phyloP scores from a whole-genome alignment of 2,113 vertebrate genomes.

The Leptobrachium ailaonicum region DNA sequence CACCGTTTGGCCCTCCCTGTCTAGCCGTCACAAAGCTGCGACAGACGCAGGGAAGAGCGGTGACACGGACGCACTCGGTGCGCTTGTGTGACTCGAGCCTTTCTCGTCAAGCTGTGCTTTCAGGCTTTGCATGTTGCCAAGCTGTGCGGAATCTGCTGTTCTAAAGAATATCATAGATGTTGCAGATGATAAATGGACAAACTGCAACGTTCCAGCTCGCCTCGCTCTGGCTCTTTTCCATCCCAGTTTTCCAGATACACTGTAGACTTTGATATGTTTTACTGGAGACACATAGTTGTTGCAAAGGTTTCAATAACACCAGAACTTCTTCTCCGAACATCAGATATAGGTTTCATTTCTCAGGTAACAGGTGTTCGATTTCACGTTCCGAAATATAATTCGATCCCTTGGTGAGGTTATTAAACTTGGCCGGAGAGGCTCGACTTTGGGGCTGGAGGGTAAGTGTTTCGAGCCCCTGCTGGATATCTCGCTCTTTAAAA shows the following conservation, averaged over 20 bases:
- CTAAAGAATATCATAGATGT: slow-evolving; percentile 3
- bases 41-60: too few relatives aligned
- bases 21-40: too few relatives aligned
- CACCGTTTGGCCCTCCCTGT: too few relatives aligned
- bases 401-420: slow-evolving; percentile 5
- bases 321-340: not conserved
- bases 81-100: too few relatives aligned
- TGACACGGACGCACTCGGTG: too few relatives aligned
- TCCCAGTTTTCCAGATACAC: slow-evolving; percentile 4
- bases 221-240: not conserved
- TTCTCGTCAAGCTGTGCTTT: not conserved
- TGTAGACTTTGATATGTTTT: slow-evolving; percentile 1
- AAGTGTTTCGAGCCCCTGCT: not conserved
- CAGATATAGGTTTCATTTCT: not conserved
- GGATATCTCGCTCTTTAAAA: not conserved
- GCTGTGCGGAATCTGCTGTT: not conserved
- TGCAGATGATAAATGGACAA: slow-evolving; percentile 3
- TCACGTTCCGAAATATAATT: not conserved
- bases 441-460: not conserved
- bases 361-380: slow-evolving; percentile 2
- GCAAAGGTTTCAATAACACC: not conserved
- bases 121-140: not conserved
- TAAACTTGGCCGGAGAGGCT: not conserved
- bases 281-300: slow-evolving; percentile 11
- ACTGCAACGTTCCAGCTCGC: slow-evolving; percentile 18